Percentiles rank a stretch among this genome's conserved stretches.
These are phyloP conservation scores for Hypanus sabinus DNA, from an alignment of 2,113 vertebrate species.

Conservation along the genomic window DNA sequence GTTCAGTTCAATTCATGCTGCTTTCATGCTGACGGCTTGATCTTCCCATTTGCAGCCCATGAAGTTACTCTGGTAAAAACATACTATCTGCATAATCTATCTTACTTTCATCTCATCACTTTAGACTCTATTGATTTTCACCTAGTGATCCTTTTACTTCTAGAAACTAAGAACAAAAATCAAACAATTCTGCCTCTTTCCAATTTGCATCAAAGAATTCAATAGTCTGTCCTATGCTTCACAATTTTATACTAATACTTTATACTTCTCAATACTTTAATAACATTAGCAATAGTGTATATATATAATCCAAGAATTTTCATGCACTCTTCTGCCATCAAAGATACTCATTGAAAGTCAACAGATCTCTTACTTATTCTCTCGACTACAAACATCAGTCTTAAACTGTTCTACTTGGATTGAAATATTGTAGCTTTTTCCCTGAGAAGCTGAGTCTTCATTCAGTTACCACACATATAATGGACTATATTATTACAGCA, in stretches of 20 bases:
- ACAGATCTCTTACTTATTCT: neutral
- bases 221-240: neutral
- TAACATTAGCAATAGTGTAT: neutral
- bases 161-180: neutral
- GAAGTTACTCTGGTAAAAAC: neutral
- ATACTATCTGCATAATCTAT: neutral
- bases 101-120: conserved; percentile 17
- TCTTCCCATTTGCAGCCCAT: neutral
- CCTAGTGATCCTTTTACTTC: neutral
- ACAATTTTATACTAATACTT: neutral
- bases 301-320: neutral
- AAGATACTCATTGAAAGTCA: neutral
- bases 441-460: neutral
- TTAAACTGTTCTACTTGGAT: neutral
- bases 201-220: neutral
- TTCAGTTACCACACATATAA: neutral
- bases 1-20: neutral
- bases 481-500: neutral
- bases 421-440: neutral
- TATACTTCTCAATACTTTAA: neutral
- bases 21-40: neutral
- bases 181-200: neutral
- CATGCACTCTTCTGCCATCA: neutral
- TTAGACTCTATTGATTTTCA: neutral
- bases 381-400: neutral